Conservation (phyloP, 1,140 invertebrate genomes). For the Zophobas atratus region DNA sequence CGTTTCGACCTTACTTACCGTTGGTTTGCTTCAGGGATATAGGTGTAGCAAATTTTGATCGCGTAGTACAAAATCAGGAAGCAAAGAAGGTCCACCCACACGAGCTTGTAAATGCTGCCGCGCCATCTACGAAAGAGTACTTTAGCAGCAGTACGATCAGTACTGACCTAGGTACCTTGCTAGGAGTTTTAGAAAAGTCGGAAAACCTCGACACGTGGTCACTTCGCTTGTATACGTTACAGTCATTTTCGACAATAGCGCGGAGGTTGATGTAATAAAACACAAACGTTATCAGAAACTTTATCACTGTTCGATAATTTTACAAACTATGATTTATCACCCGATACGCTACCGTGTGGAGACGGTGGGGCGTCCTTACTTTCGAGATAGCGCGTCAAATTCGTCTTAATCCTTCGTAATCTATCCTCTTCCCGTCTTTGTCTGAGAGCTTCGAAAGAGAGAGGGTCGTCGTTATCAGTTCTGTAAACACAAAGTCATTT, state of each 20-base stretch:
- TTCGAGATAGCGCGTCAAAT: constrained; percentile 28
- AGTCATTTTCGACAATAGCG: constrained; percentile 53
- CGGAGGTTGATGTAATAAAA: constrained; percentile 57
- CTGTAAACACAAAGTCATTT: not conserved
- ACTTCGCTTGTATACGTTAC: constrained; percentile 58
- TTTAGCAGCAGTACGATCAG: constrained; percentile 7
- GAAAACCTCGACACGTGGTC: constrained; percentile 50
- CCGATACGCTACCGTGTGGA: constrained; percentile 10
- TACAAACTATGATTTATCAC: not conserved
- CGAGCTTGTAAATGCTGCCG: constrained; percentile 82
- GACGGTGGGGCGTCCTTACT: constrained; percentile 55
- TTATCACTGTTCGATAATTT: not conserved
- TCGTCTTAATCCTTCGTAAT: constrained; percentile 1
- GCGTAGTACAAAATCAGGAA: constrained; percentile 77
- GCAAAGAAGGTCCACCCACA: constrained; percentile 79
- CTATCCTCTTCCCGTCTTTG: constrained; percentile 14
- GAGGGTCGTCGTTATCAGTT: not conserved
- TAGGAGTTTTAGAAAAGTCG: constrained; percentile 55
- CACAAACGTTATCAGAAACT: constrained; percentile 38
- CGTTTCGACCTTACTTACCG: not conserved
- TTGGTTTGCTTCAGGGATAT: constrained; percentile 67
- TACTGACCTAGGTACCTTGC: constrained; percentile 49
- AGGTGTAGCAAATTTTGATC: constrained; percentile 74
- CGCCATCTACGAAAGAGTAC: constrained; percentile 75
- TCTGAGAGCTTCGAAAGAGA: constrained; percentile 1